Base-by-base conservation (phyloP, 1,140 invertebrate genomes). In the Bombus soroeensis region DNA sequence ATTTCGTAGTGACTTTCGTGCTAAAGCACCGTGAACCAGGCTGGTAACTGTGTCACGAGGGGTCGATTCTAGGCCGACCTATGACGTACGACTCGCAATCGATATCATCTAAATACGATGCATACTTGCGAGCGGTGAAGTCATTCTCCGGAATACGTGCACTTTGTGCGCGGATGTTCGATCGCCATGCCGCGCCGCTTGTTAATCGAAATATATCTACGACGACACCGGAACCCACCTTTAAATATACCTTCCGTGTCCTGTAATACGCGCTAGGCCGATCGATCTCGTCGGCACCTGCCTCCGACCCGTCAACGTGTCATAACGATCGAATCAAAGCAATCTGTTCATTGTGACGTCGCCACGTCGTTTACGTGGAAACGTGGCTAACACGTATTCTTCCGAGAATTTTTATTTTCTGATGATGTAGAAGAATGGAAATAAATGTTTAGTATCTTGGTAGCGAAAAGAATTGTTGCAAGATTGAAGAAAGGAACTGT, bases 81-180 rank as follows among this genome's bases (percentile, higher is more conserved):
- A 74, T 91, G 90, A 91, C 90, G 90, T 74, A 37, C 74, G 41
- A 3, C 41, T 4, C 28, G n/a, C 76, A 77, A 91, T 91, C 90
- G 90, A 91, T 91, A 89, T 86, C 72, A 89, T 91, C 90, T 91
- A 91, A 91, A 91, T 91, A 91, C 90, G 83, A 87, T 88, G 81
- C 87, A 88, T 72, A 71, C 73, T 76, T 64, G 83, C 75, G 73
- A 80, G 32, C 47, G 89, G 88, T 91, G 89, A 91, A 91, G 90
- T 91, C 87, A 91, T 82, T 83, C 77, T 39, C 64, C 41, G 80
- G 85, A 87, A 86, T 91, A 89, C 85, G 83, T 47, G 81, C 43
- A 37, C 62, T 80, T 81, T 32, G 83, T 70, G 83, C 84, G 47
- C 59, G n/a, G 57, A 28, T 70, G 68, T 39, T 13, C 37, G 34